Percentiles rank a stretch among this genome's conserved stretches.
Conservation (phyloP, 2,113 vertebrate species). For the Cyprinus carpio region DNA sequence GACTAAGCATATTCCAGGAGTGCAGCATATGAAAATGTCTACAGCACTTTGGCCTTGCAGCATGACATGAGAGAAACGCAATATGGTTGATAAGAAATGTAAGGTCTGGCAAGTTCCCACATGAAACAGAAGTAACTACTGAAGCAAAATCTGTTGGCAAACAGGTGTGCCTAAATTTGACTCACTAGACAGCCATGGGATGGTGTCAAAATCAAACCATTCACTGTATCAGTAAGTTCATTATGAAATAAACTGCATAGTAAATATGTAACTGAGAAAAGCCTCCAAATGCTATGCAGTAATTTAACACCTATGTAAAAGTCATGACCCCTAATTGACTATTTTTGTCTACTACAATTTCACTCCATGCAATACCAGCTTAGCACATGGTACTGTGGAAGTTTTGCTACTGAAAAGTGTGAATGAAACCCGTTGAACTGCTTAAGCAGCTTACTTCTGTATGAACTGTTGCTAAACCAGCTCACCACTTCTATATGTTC, state of each 20-base stretch:
- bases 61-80: conserved; percentile 32
- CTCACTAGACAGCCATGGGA: not conserved
- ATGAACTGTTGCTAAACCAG: not conserved
- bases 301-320: conserved; percentile 16
- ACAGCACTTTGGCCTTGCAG: conserved; percentile 30
- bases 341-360: conserved; percentile 32
- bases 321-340: conserved; percentile 7
- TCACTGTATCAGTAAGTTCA: not conserved
- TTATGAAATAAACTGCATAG: not conserved
- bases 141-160: not conserved
- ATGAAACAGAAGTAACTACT: conserved; percentile 4
- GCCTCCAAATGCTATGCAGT: not conserved
- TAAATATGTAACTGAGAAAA: conserved; percentile 11
- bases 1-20: not conserved
- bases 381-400: conserved; percentile 3
- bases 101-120: conserved; percentile 55
- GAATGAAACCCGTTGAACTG: conserved; percentile 27
- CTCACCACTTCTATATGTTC: not conserved
- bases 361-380: conserved; percentile 51
- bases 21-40: not conserved
- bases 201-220: not conserved
- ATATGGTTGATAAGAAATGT: conserved; percentile 49
- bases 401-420: not conserved
- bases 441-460: not conserved
- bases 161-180: not conserved